phyloP scores from a whole-genome alignment of 2,888 invertebrate genomes.

The Busseola fusca region DNA sequence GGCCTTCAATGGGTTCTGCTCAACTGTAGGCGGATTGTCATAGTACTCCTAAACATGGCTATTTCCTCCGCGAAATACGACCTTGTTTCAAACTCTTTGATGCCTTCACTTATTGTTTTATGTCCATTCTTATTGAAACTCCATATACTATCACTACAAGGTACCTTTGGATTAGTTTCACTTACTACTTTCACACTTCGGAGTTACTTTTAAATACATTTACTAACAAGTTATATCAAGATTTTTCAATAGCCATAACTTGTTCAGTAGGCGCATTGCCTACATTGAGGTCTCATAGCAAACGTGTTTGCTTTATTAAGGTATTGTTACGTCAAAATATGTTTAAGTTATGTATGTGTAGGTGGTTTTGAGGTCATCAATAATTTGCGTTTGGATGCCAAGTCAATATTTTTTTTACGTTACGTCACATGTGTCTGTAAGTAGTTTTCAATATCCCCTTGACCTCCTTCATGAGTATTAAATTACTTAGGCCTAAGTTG shows the following conservation, averaged over 20 bases:
- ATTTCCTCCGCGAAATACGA: slow-evolving; percentile 32
- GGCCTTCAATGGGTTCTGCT: slow-evolving; percentile 52
- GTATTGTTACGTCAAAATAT: slow-evolving; percentile 59
- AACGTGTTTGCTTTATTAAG: slow-evolving; percentile 56
- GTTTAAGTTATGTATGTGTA: slow-evolving; percentile 52
- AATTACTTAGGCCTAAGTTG: slow-evolving; percentile 33
- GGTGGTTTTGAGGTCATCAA: slow-evolving; percentile 61
- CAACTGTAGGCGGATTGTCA: slow-evolving; percentile 41
- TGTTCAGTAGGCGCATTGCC: slow-evolving; percentile 20
- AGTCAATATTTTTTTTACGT: slow-evolving; percentile 57
- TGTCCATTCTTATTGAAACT: slow-evolving; percentile 46
- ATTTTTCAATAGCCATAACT: slow-evolving; percentile 24
- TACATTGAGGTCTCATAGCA: slow-evolving; percentile 23
- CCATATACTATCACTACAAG: slow-evolving; percentile 45
- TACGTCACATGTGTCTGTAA: slow-evolving; percentile 46
- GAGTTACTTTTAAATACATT: slow-evolving; percentile 13
- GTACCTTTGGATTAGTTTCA: slow-evolving; percentile 23
- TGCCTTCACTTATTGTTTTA: slow-evolving; percentile 41
- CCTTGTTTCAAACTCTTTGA: slow-evolving; percentile 51
- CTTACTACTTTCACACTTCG: slow-evolving; percentile 8
- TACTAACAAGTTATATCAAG: slow-evolving; percentile 21
- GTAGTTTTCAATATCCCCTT: slow-evolving; percentile 53
- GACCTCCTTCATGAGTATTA: slow-evolving; percentile 54
- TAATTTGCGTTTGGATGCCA: slow-evolving; percentile 49
- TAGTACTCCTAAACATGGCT: slow-evolving; percentile 41